These are phyloP conservation scores for Nemotelus pantherinus DNA, from an alignment of 2,888 invertebrate species.

Conservation along the genomic window DNA sequence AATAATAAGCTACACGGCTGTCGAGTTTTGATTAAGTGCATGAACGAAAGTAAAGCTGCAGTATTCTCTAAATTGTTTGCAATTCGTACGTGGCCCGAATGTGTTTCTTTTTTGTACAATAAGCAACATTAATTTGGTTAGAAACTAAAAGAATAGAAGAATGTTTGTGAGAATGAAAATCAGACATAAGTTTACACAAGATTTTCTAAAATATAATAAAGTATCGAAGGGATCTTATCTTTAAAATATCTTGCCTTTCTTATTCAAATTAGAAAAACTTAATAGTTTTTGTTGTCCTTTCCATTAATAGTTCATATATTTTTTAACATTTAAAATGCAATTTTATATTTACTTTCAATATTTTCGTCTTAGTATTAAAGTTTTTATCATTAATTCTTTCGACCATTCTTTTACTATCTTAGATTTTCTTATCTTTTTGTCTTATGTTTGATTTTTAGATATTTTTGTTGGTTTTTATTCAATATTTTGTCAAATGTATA, in stretches of 20 bases:
- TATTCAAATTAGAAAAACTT: slow-evolving; percentile 31
- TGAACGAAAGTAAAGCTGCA: too few relatives aligned
- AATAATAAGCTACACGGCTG: too few relatives aligned
- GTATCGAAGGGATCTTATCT: slow-evolving; percentile 31
- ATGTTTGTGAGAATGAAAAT: neutral
- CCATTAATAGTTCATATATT: slow-evolving; percentile 41
- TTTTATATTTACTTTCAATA: slow-evolving; percentile 36
- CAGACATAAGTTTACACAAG: neutral
- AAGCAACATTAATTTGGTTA: too few relatives aligned
- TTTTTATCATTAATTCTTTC: slow-evolving; percentile 16
- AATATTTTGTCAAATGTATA: slow-evolving; percentile 41
- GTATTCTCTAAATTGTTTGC: too few relatives aligned
- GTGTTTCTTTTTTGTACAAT: too few relatives aligned
- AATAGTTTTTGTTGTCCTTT: slow-evolving; percentile 19
- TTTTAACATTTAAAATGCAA: slow-evolving; percentile 46
- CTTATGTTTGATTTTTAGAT: slow-evolving; percentile 41
- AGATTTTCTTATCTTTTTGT: slow-evolving; percentile 16
- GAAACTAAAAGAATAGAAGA: neutral
- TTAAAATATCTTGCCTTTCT: slow-evolving; percentile 37
- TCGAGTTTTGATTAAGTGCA: too few relatives aligned
- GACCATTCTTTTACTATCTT: neutral
- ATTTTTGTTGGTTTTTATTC: slow-evolving; percentile 33
- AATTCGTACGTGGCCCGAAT: too few relatives aligned
- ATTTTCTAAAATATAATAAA: slow-evolving; percentile 1
- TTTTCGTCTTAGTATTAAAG: slow-evolving; percentile 19